Base-by-base conservation (phyloP, 1,140 invertebrate species). In the Pantala flavescens region DNA sequence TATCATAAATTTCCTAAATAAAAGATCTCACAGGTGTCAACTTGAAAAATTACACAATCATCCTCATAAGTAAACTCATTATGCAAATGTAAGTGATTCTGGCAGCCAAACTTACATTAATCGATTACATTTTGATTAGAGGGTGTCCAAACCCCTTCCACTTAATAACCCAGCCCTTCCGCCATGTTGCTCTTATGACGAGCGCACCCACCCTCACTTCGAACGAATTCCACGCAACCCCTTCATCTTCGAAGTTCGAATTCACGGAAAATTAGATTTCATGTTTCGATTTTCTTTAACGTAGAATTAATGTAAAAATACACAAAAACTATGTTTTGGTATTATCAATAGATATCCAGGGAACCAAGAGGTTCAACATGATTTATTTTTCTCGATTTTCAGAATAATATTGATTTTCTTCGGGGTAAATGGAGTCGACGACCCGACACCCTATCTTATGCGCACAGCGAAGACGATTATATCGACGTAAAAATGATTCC, bases 341-440 rank as follows among this genome's bases (percentile, higher is more conserved):
- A 63, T 7, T 63, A 3, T 7, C 49, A 63, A 63, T 19, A 19
- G 14, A 3, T 1, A 7, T 12, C 49, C 49, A 3, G 49, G 49
- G 16, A 63, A 63, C 3, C 16, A 14, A 19, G 49, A 21, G 49
- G 49, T 5, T 16, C 12, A 63, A 63, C 49, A 19, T 19, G n/a
- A 63, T 63, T 63, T 63, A 63, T 63, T 63, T 63, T 63, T 63
- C 49, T 63, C 49, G 49, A 63, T 63, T 63, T 63, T 63, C 49
- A 63, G 49, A 63, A 63, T 63, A 63, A 63, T 63, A 63, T 63
- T 63, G 49, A 63, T 63, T 63, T 63, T 63, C 49, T 63, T 63
- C 49, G 49, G 49, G 49, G 49, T 63, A 63, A 63, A 63, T 63
- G 49, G 49, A 63, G 49, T 63, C 49, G 49, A 63, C 49, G 49